phyloP scores from a whole-genome alignment of 2,113 vertebrate species.

The Aptenodytes forsteri region DNA sequence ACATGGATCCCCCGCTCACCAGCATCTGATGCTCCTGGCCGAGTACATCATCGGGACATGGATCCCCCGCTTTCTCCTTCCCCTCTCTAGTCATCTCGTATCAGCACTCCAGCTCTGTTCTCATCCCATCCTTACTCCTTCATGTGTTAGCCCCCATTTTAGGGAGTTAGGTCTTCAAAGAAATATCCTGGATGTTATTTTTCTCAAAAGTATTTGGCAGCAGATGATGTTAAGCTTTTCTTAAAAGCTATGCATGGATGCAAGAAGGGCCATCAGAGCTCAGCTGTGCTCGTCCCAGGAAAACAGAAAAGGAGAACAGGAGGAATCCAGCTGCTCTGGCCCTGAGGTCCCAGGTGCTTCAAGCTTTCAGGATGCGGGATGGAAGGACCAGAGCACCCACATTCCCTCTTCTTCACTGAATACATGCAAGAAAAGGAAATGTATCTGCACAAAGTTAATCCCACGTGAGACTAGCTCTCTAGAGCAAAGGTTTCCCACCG shows the following conservation, averaged over 20 bases:
- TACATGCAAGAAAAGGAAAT: fast-evolving
- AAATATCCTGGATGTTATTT: background rate
- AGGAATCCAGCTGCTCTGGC: background rate
- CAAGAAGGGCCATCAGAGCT: background rate
- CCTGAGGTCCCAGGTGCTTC: background rate
- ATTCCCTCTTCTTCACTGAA: background rate
- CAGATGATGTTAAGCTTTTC: background rate
- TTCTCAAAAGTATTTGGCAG: background rate
- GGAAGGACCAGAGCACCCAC: background rate
- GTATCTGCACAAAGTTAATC: background rate
- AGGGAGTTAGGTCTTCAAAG: background rate
- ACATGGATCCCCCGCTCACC: background rate
- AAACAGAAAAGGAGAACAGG: background rate
- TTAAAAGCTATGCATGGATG: background rate
- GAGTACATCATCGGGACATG: background rate
- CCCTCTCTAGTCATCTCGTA: fast-evolving
- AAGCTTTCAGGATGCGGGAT: background rate
- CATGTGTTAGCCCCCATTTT: fast-evolving
- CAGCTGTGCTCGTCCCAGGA: background rate
- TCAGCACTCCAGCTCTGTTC: background rate
- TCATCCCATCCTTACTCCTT: background rate
- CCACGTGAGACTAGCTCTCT: background rate
- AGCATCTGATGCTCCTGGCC: background rate
- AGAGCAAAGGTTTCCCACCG: fast-evolving
- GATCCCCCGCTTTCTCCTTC: background rate